Base-by-base conservation (phyloP, 1,140 invertebrate species). In the Trichonephila inaurata region DNA sequence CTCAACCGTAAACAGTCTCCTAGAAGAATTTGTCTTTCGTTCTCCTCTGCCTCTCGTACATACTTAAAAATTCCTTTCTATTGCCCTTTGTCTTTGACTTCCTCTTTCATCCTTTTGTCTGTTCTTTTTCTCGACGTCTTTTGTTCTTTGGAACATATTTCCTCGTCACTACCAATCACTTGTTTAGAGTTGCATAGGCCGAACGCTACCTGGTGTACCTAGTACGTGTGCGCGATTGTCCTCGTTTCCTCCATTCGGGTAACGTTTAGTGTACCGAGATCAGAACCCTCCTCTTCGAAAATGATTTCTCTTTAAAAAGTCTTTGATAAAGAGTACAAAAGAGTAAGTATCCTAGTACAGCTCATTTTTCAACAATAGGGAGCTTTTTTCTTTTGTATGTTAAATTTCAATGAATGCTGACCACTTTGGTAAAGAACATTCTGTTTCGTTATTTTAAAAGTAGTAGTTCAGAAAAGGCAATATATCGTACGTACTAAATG, bases 1-100 rank as follows among this genome's bases (percentile, higher is more conserved):
- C 40, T 85, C 60, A 44, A 66, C 64, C 93, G 87, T 89, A 90
- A 94, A 94, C 93, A 94, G 87, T 83, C 88, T 90, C 62, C 14
- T 28, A 28, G 88, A 94, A 61, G 88, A 94, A 94, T 94, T 94
- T 94, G 93, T 94, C 93, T 94, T 90, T 94, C 62, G 61, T 21
- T 19, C 28, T 60, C 33, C 66, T 88, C 88, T 66, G 60, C 60
- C 66, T 81, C 93, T 66, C 93, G 44, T 85, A 89, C 93, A 90
- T 93, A 88, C 86, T 89, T 89, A 81, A 89, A 88, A 86, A 94
- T 94, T 94, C 77, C 64, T 62, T 90, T 94, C 91, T 93, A 93
- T 88, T 93, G 91, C 83, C 77, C 91, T 93, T 93, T 93, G 91
- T 94, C 93, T 94, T 89, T 90, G 87, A 72, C 77, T 89, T 88